Conservation (phyloP, 2,888 invertebrate genomes). For the Catocala fraxini region DNA sequence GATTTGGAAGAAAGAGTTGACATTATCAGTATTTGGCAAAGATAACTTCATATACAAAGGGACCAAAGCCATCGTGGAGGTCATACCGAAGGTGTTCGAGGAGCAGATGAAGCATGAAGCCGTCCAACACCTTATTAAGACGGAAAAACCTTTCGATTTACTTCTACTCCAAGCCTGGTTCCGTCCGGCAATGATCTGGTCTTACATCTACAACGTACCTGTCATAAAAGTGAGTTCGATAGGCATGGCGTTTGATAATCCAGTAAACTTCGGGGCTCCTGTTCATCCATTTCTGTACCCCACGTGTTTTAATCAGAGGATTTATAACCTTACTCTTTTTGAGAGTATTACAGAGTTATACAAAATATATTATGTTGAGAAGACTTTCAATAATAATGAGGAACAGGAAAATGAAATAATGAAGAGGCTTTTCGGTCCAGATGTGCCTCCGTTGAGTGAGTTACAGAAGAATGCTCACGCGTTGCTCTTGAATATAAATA, state of each 20-base stretch:
- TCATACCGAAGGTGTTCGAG: slow-evolving; percentile 15
- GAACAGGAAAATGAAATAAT: slow-evolving; percentile 36
- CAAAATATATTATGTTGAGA: slow-evolving; percentile 9
- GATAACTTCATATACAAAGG: slow-evolving; percentile 13
- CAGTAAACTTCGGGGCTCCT: slow-evolving; percentile 45
- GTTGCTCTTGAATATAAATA: slow-evolving; percentile 67
- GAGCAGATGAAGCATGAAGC: slow-evolving; percentile 13
- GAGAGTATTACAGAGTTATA: slow-evolving; percentile 37
- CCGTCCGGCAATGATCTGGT: slow-evolving; percentile 31
- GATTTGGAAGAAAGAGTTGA: slow-evolving; percentile 13
- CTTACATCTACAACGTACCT: slow-evolving; percentile 46
- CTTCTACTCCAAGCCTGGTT: slow-evolving; percentile 35
- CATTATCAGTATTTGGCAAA: slow-evolving; percentile 3
- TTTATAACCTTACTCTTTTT: slow-evolving; percentile 39
- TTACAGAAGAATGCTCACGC: slow-evolving; percentile 54
- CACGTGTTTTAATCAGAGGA: slow-evolving; percentile 23
- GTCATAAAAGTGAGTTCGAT: slow-evolving; percentile 52
- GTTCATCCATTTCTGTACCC: slow-evolving; percentile 54
- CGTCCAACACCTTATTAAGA: slow-evolving; percentile 17
- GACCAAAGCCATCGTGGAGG: slow-evolving; percentile 1
- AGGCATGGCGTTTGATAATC: slow-evolving; percentile 37
- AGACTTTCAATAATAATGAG: slow-evolving; percentile 8
- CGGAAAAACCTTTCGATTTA: slow-evolving; percentile 19
- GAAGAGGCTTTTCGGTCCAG: slow-evolving; percentile 16
- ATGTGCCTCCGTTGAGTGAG: slow-evolving; percentile 35